A percentile compares a stretch with the other conserved stretches of the same genome.
These are phyloP conservation scores for Hirtodrosophila cameraria DNA, from an alignment of 2,888 invertebrate species.

Conservation along the genomic window DNA sequence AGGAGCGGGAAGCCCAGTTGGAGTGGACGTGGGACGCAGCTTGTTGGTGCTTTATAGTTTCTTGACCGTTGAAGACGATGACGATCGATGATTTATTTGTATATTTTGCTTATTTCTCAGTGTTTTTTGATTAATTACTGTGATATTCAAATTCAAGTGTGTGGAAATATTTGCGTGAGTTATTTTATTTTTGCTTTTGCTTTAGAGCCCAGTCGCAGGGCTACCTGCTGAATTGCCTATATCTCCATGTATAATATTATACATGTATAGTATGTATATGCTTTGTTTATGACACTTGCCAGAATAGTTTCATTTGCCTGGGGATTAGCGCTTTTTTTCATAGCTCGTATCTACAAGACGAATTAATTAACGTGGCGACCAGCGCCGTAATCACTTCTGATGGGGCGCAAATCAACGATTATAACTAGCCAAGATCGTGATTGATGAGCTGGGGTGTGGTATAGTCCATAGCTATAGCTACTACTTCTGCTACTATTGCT, in stretches of 20 bases:
- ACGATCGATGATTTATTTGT: slow-evolving; percentile 74
- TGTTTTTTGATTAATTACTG: slow-evolving; percentile 74
- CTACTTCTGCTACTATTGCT: too few species aligned
- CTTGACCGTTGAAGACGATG: slow-evolving; percentile 71
- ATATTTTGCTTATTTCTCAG: slow-evolving; percentile 53
- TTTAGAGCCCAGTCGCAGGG: slow-evolving; percentile 5
- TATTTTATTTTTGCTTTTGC: slow-evolving; percentile 43
- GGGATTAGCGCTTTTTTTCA: slow-evolving; percentile 32
- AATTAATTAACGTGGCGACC: slow-evolving; percentile 66
- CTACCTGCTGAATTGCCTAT: slow-evolving; percentile 45
- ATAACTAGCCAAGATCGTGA: slow-evolving; percentile 52
- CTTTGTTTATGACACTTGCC: slow-evolving; percentile 57
- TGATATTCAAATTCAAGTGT: slow-evolving; percentile 76
- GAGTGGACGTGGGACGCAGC: slow-evolving; percentile 46
- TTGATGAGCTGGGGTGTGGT: slow-evolving; percentile 64
- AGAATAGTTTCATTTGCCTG: slow-evolving; percentile 46
- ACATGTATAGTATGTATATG: slow-evolving; percentile 21
- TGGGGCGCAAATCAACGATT: slow-evolving; percentile 45
- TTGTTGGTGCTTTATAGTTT: slow-evolving; percentile 74
- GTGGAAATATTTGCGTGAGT: slow-evolving; percentile 56
- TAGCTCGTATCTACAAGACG: slow-evolving; percentile 57
- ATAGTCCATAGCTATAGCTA: too few species aligned
- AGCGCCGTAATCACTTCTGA: slow-evolving; percentile 40
- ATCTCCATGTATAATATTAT: slow-evolving; percentile 6
- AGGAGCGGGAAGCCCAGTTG: slow-evolving; percentile 5